A percentile compares a stretch with the other conserved stretches of the same genome.
Conservation (phyloP, 2,113 vertebrate genomes). For the Lichenostomus cassidix region DNA sequence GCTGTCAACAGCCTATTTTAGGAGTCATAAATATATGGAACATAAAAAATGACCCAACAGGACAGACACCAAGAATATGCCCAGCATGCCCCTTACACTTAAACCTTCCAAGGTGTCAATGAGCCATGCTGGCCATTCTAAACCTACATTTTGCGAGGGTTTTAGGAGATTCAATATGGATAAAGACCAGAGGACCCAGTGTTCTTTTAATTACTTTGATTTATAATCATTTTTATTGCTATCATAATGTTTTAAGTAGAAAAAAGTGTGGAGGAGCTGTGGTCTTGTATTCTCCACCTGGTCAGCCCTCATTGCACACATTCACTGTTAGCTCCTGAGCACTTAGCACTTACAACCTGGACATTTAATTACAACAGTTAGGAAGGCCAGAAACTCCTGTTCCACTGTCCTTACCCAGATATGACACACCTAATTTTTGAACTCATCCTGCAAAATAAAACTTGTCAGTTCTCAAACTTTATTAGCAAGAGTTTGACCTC, state of each 20-base stretch:
- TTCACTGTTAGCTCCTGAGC: not conserved
- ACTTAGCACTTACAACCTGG: not conserved
- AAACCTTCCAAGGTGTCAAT: not conserved
- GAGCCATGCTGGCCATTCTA: not conserved
- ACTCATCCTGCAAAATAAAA: not conserved
- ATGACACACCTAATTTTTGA: not conserved
- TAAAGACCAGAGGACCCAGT: not conserved
- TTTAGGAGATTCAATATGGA: not conserved
- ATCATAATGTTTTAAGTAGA: not conserved
- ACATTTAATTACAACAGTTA: not conserved
- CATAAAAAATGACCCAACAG: not conserved
- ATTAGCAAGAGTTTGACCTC: not conserved
- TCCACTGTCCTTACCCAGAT: not conserved
- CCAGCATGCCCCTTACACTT: not conserved
- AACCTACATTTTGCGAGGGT: not conserved
- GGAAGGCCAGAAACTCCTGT: not conserved
- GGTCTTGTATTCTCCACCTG: not conserved
- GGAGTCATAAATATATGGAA: not conserved
- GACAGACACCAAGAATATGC: not conserved
- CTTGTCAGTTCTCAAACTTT: not conserved
- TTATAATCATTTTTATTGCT: not conserved
- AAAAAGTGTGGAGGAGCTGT: not conserved
- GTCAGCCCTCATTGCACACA: not conserved
- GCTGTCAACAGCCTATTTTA: not conserved
- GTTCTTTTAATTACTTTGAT: not conserved